A percentile compares a stretch with the other conserved stretches of the same genome.
Evolutionary conservation across 2,888 invertebrate species (phyloP).

Genomic region (Ennomos erosarius): DNA sequence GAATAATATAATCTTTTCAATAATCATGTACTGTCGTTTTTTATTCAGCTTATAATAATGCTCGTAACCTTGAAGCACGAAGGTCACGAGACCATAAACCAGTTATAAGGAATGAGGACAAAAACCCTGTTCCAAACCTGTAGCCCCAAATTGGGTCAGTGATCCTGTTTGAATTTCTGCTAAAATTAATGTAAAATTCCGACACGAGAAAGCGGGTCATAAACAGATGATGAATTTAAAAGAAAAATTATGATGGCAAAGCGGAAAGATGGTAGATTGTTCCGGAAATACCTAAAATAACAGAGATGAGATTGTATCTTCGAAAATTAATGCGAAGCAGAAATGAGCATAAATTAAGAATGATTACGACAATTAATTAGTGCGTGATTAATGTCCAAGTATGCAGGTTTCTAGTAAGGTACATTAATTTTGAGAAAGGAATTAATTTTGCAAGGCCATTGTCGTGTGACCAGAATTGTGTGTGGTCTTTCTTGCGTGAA

Average conservation of each 20-base stretch:
- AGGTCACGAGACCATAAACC: conserved; percentile 12
- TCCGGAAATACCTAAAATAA: conserved; percentile 38
- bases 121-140: conserved; percentile 14
- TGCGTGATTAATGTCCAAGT: conserved; percentile 14
- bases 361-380: conserved; percentile 17
- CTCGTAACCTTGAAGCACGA: conserved; percentile 7
- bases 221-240: conserved; percentile 36
- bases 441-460: conserved; percentile 12
- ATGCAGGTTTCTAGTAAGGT: conserved; percentile 5
- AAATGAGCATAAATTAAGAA: conserved; percentile 12
- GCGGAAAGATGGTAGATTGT: conserved; percentile 33
- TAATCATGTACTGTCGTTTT: no score
- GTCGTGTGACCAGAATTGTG: neutral
- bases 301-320: conserved; percentile 33
- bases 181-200: conserved; percentile 24
- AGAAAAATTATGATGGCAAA: conserved; percentile 35
- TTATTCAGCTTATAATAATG: no score
- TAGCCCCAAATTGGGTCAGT: conserved; percentile 4
- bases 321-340: conserved; percentile 29
- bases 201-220: conserved; percentile 35
- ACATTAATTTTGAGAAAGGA: conserved; percentile 9
- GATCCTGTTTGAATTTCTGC: conserved; percentile 12
- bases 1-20: no score
- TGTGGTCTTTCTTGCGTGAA: neutral
- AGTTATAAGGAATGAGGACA: conserved; percentile 10